Conservation (phyloP, 2,888 invertebrate genomes). For the Drosophila nr. perissopoda region DNA sequence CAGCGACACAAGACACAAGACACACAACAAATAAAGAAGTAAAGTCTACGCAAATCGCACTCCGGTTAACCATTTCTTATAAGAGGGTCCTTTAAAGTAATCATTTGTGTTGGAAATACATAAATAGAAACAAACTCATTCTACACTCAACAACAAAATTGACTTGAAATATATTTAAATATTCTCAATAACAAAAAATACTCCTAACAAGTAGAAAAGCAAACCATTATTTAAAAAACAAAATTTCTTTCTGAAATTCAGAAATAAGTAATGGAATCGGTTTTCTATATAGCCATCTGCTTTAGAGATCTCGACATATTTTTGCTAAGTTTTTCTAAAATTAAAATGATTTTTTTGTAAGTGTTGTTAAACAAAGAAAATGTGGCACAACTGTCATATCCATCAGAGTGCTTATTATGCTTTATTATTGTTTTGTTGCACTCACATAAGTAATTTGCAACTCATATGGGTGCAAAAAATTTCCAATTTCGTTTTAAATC, state of each 20-base stretch:
- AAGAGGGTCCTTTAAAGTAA: neutral
- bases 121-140: neutral
- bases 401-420: neutral
- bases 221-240: too few species aligned
- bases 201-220: neutral
- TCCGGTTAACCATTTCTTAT: conserved; percentile 11
- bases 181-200: neutral
- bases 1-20: neutral
- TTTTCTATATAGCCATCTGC: neutral
- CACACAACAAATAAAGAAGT: conserved; percentile 2
- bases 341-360: too few species aligned
- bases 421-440: neutral
- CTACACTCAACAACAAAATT: neutral
- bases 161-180: neutral
- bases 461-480: conserved; percentile 19
- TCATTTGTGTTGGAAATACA: neutral
- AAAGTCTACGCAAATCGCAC: conserved; percentile 9
- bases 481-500: conserved; percentile 58
- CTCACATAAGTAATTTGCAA: neutral
- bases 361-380: too few species aligned
- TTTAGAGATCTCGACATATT: too few species aligned
- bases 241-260: too few species aligned
- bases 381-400: neutral
- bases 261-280: too few species aligned
- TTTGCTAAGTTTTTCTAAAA: too few species aligned